Evolutionary conservation across 2,888 invertebrate genomes (phyloP).

Genomic region (Drosophila ustulata): DNA sequence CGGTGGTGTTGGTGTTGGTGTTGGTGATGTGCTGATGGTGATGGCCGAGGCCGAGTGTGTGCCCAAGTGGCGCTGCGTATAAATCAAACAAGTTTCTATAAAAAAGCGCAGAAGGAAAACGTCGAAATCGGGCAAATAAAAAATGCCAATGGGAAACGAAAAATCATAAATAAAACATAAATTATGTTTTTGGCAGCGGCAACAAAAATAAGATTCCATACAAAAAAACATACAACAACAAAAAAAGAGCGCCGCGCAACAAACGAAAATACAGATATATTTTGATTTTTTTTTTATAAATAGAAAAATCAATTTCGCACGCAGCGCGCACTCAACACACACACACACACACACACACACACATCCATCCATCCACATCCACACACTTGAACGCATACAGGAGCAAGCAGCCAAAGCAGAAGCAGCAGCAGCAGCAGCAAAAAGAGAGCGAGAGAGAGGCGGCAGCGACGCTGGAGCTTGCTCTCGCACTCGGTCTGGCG

Average conservation of each 20-base stretch:
- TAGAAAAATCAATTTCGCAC: constrained; percentile 81
- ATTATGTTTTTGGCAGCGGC: constrained; percentile 72
- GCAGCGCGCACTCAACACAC: constrained; percentile 66
- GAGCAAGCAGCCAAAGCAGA: constrained; percentile 25
- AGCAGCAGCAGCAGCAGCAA: constrained; percentile 28
- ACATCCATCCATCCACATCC: constrained; percentile 9
- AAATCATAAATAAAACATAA: constrained; percentile 77
- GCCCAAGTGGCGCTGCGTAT: constrained; percentile 68
- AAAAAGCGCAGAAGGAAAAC: constrained; percentile 38
- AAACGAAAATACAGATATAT: constrained; percentile 75
- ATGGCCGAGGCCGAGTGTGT: constrained; percentile 37
- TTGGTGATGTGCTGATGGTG: not conserved
- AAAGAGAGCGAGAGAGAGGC: constrained; percentile 27
- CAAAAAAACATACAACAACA: constrained; percentile 14
- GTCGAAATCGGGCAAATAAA: constrained; percentile 27
- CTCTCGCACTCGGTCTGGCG: constrained; percentile 19
- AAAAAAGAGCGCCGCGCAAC: constrained; percentile 56
- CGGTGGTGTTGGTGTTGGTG: not conserved
- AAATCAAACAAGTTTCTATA: constrained; percentile 78
- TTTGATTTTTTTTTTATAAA: constrained; percentile 80
- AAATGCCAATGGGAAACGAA: constrained; percentile 49
- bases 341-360: constrained; percentile 45
- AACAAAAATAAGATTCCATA: constrained; percentile 60
- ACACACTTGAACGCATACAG: constrained; percentile 30
- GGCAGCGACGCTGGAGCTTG: constrained; percentile 43